Percentiles rank a stretch among this genome's conserved stretches.
phyloP scores from a whole-genome alignment of 2,888 invertebrate species.

The Euplagia quadripunctaria region DNA sequence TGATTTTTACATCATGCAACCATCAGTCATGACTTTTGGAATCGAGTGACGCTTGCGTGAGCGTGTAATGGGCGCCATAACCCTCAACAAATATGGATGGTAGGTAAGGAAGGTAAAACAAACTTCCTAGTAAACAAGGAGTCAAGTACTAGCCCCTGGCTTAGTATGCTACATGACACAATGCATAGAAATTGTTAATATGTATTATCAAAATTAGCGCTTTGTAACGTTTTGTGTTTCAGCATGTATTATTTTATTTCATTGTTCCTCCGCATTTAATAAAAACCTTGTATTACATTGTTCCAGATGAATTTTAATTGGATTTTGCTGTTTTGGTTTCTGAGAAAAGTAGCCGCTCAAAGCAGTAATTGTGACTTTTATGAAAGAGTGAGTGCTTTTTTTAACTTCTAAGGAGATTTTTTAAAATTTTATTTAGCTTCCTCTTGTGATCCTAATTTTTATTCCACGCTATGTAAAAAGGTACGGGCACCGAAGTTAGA shows the following conservation, averaged over 20 bases:
- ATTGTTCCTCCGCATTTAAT: not conserved
- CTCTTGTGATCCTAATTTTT: not conserved
- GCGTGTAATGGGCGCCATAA: no score
- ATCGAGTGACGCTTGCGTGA: no score
- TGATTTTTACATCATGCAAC: no score
- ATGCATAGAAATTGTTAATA: no score
- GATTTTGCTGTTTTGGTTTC: conserved; percentile 26
- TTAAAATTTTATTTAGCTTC: not conserved
- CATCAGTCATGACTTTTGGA: no score
- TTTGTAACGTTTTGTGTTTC: no score
- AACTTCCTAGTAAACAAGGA: no score
- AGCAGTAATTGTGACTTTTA: conserved; percentile 78
- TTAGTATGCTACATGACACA: no score
- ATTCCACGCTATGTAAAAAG: not conserved
- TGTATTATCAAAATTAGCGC: no score
- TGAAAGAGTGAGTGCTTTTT: conserved; percentile 68
- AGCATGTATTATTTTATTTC: not conserved
- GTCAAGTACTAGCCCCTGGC: no score
- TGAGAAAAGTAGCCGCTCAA: conserved; percentile 53
- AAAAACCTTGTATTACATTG: not conserved
- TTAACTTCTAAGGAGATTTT: not conserved
- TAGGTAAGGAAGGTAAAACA: no score
- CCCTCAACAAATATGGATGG: no score
- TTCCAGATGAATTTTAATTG: conserved; percentile 31
- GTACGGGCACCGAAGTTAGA: not conserved